These are phyloP conservation scores for Nasonia vitripennis DNA, from an alignment of 1,140 invertebrate species.

Conservation along the genomic window DNA sequence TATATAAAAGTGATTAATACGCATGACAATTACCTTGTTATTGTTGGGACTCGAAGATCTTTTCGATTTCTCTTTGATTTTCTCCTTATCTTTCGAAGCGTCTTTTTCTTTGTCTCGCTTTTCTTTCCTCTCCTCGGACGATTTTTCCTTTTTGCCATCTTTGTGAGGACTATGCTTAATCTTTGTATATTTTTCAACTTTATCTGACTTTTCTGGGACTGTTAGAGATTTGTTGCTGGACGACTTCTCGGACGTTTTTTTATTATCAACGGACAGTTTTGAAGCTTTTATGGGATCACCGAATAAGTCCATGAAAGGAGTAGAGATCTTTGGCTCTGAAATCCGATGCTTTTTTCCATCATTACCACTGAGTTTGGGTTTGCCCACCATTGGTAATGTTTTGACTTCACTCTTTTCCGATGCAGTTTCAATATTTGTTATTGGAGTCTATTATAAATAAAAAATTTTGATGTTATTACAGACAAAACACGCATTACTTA, in stretches of 20 bases:
- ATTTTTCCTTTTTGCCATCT: conserved; percentile 76
- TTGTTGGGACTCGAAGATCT: conserved; percentile 76
- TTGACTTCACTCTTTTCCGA: conserved; percentile 69
- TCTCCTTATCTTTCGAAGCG: conserved; percentile 78
- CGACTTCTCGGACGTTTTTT: conserved; percentile 68
- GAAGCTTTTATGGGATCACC: conserved; percentile 84
- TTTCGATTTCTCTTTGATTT: conserved; percentile 80
- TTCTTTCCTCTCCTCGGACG: conserved; percentile 77
- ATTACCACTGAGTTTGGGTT: conserved; percentile 80
- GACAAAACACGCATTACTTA: neutral
- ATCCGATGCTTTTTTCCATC: conserved; percentile 78
- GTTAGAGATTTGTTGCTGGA: conserved; percentile 69
- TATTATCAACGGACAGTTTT: conserved; percentile 79
- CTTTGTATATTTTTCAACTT: conserved; percentile 80
- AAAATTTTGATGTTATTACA: neutral
- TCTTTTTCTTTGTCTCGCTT: conserved; percentile 81
- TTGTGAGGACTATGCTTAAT: conserved; percentile 76
- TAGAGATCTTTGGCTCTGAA: conserved; percentile 78
- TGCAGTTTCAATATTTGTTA: conserved; percentile 63
- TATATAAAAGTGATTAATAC: neutral
- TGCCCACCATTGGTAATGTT: conserved; percentile 76
- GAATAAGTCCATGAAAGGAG: conserved; percentile 86
- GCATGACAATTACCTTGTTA: conserved; percentile 55
- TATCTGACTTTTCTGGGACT: conserved; percentile 75
- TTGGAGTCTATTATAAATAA: conserved; percentile 59